Base-by-base conservation (phyloP, 2,113 vertebrate genomes). In the Catharus minimus region DNA sequence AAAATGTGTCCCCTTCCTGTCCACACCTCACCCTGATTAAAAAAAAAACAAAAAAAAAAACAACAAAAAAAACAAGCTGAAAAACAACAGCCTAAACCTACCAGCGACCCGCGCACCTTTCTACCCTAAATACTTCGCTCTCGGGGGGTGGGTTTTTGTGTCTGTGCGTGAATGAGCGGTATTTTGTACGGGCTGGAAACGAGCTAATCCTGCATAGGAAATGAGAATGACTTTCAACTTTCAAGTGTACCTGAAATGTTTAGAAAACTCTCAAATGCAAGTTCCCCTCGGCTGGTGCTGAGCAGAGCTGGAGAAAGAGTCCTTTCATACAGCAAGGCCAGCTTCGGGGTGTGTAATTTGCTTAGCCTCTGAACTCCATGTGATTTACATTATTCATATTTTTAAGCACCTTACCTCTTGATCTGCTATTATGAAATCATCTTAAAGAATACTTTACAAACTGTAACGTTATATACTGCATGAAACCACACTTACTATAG, bases 241-340 rank as follows among this genome's bases (percentile, higher is more conserved):
- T 98, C 97, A 99, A 98, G 97, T 98, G 96, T 97, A 98, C 98
- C 98, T 96, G 96, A 98, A 98, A 97, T 98, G 98, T 98, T 98
- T 98, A 96, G 96, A 97, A 97, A 98, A 98, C 98, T 97, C 97
- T 97, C 96, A 98, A 97, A 98, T 97, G 96, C 96, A 85, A 96
- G 94, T 96, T 98, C 98, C 98, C 98, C 69, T 89, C 97, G 98
- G 98, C 97, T 96, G 92, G 95, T 96, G 97, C 96, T 97, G 96
- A 23, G 53, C 96, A 87, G 97, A 97, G 97, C 97, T 96, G 94
- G 94, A 98, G 98, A 99, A 99, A 99, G 98, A 73, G 96, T 98
- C 97, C 98, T 99, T 99, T 99, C 98, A 99, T 99, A 94, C 95
- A 93, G 96, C 71, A 64, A 94, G 92, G 95, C 97, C 96, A 94